Evolutionary conservation across 64 coral and sea anemone species (phyloP).

Genomic region (Montipora capricornis): DNA sequence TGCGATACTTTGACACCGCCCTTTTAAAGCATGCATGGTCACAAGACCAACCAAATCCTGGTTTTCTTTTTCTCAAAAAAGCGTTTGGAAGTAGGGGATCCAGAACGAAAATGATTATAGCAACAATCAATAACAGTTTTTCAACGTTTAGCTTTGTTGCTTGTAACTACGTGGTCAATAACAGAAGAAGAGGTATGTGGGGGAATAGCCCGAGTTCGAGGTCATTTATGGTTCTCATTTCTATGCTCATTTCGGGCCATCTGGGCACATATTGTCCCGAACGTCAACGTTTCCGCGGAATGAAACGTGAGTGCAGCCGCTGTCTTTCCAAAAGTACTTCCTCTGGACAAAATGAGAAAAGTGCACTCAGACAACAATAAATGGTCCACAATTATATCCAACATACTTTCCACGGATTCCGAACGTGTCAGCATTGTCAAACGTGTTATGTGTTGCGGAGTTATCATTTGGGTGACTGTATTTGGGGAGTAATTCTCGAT

Average conservation of each 20-base stretch:
- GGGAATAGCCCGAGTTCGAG: too few species aligned
- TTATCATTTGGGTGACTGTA: constrained; percentile 35
- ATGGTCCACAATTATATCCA: constrained; percentile 54
- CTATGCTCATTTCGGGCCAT: background rate
- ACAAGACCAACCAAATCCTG: too few species aligned
- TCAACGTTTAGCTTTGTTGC: too few species aligned
- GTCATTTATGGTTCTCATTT: too few species aligned
- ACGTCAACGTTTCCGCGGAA: background rate
- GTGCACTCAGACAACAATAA: constrained; percentile 76
- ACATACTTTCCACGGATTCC: constrained; percentile 31
- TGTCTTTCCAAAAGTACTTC: constrained; percentile 66
- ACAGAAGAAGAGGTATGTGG: too few species aligned
- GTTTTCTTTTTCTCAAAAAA: too few species aligned
- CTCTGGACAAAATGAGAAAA: constrained; percentile 62
- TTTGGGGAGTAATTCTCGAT: constrained; percentile 22
- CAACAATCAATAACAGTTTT: too few species aligned
- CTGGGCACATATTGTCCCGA: background rate
- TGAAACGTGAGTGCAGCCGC: constrained; percentile 60
- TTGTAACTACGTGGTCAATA: too few species aligned
- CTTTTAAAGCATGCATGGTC: too few species aligned
- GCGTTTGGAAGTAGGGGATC: too few species aligned
- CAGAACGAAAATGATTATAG: too few species aligned
- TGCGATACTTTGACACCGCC: too few species aligned
- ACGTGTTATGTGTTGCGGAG: constrained; percentile 64
- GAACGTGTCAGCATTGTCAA: constrained; percentile 5